A percentile compares a stretch with the other conserved stretches of the same genome.
Conservation (phyloP, 2,113 vertebrate genomes). For the Plectropomus leopardus region DNA sequence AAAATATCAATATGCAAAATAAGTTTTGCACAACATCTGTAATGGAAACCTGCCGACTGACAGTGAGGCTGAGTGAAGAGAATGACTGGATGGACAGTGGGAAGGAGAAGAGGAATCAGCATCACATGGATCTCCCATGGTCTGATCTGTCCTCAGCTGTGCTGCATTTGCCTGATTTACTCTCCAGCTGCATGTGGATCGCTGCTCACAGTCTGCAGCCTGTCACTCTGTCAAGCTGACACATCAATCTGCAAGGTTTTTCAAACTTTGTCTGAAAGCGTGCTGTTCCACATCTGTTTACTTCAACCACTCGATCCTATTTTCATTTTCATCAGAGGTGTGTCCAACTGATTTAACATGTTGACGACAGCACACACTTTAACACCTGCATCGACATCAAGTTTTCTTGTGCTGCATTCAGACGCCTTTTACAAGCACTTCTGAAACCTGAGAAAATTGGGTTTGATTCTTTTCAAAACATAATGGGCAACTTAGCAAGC, state of each 20-base stretch:
- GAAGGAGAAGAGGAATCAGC: not conserved
- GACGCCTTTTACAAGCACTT: no score
- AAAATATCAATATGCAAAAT: no score
- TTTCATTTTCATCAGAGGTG: not conserved
- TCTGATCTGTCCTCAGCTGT: constrained; percentile 16
- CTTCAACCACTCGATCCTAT: not conserved
- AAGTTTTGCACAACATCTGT: no score
- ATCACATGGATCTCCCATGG: not conserved
- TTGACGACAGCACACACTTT: no score
- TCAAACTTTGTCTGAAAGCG: not conserved
- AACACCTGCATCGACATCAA: no score
- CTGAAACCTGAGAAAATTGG: no score
- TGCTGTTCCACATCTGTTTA: not conserved
- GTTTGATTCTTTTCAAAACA: no score
- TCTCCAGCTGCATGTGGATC: constrained; percentile 4
- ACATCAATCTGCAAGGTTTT: not conserved
- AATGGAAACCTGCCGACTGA: no score
- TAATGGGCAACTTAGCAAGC: no score
- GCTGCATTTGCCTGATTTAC: constrained; percentile 7
- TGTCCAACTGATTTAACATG: not conserved
- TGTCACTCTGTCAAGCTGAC: not conserved
- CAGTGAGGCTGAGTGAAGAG: not conserved
- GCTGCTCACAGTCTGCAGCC: not conserved
- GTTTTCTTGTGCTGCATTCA: no score
- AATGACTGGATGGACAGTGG: not conserved